These are phyloP conservation scores for Sporophila hypoxantha DNA, from an alignment of 2,113 vertebrate species.

Conservation along the genomic window DNA sequence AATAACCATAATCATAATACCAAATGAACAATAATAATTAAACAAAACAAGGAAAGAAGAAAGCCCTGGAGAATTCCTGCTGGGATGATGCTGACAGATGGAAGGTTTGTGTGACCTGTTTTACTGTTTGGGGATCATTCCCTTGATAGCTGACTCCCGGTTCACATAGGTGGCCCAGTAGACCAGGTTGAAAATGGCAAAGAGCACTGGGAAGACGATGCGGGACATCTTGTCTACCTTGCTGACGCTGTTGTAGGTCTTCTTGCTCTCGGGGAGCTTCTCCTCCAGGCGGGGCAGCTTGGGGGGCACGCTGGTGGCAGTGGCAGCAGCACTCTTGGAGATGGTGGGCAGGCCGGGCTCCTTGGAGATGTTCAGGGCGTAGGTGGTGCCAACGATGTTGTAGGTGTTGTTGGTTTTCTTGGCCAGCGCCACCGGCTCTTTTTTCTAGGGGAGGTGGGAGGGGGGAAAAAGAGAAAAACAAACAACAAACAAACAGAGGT, in stretches of 20 bases:
- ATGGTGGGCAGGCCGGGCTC: slow-evolving; percentile 89
- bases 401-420: slow-evolving; percentile 97
- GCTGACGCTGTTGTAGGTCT: slow-evolving; percentile 98
- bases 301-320: slow-evolving; percentile 56
- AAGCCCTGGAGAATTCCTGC: slow-evolving; percentile 41
- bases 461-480: not conserved
- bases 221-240: slow-evolving; percentile 99
- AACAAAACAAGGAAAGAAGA: slow-evolving; percentile 15
- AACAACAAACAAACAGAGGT: not conserved
- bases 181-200: slow-evolving; percentile 97
- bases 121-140: slow-evolving; percentile 88
- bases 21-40: slow-evolving; percentile 26
- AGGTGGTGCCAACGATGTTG: slow-evolving; percentile 98
- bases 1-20: not conserved
- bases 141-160: slow-evolving; percentile 90
- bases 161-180: slow-evolving; percentile 99
- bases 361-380: slow-evolving; percentile 90
- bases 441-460: slow-evolving; percentile 76
- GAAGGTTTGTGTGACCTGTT: slow-evolving; percentile 45
- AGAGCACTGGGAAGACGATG: slow-evolving; percentile 95
- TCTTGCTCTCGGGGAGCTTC: slow-evolving; percentile 85
- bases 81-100: slow-evolving; percentile 57
- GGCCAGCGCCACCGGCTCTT: slow-evolving; percentile 84
- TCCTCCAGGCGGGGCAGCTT: slow-evolving; percentile 83
- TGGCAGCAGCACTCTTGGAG: slow-evolving; percentile 81